Conservation (phyloP, 1,140 invertebrate species). For the Orchestia grillus region DNA sequence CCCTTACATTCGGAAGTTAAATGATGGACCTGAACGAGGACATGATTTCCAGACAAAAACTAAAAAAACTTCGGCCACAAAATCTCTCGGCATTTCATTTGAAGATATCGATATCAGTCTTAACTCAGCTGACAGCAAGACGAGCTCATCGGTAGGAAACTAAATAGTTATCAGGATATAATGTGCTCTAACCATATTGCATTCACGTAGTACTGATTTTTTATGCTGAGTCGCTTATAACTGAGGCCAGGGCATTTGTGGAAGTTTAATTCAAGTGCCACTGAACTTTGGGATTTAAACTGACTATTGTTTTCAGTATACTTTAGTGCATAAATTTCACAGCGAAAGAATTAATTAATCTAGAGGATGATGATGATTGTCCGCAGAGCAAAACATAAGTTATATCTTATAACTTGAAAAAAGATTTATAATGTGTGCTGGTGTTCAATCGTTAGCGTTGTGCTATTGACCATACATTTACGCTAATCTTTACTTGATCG, state of each 20-base stretch:
- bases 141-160: constrained; percentile 20
- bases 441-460: no score
- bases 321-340: neutral
- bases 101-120: constrained; percentile 54
- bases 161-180: neutral
- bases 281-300: neutral
- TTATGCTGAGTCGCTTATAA: neutral
- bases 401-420: no score
- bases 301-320: neutral
- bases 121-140: constrained; percentile 34
- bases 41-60: neutral
- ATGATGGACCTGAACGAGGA: neutral
- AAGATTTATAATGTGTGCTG: no score
- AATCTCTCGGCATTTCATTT: constrained; percentile 5
- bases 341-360: neutral
- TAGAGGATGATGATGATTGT: neutral
- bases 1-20: neutral
- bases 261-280: neutral
- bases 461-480: neutral
- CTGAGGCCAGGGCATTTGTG: neutral
- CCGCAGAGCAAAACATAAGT: no score
- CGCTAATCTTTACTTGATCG: neutral
- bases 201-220: neutral
- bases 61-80: neutral
- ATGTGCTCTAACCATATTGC: neutral